phyloP scores from a whole-genome alignment of 1,140 invertebrate species.

The Calephelis virginiensis region DNA sequence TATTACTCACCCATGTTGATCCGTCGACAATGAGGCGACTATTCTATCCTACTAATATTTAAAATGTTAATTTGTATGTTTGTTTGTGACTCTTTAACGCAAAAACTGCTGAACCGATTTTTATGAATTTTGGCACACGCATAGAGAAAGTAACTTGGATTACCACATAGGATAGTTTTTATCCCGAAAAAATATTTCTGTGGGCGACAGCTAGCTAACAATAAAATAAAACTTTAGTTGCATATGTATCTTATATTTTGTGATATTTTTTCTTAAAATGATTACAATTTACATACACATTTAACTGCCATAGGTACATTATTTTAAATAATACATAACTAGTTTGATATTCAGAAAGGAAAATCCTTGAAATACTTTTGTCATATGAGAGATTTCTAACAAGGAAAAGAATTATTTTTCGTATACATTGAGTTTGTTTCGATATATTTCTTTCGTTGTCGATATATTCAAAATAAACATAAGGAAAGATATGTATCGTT shows the following conservation, averaged over 20 bases:
- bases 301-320: slow-evolving; percentile 44
- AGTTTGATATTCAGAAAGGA: slow-evolving; percentile 57
- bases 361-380: slow-evolving; percentile 48
- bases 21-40: too few species aligned
- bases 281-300: slow-evolving; percentile 22
- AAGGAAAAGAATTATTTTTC: slow-evolving; percentile 50
- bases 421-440: slow-evolving; percentile 61
- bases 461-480: slow-evolving; percentile 34
- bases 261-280: slow-evolving; percentile 23
- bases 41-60: too few species aligned
- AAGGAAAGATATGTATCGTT: slow-evolving; percentile 66
- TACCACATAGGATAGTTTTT: too few species aligned
- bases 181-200: too few species aligned
- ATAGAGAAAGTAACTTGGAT: too few species aligned
- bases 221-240: slow-evolving; percentile 19
- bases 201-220: too few species aligned
- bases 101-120: too few species aligned
- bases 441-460: slow-evolving; percentile 59
- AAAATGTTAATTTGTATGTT: too few species aligned
- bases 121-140: too few species aligned
- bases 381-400: slow-evolving; percentile 43
- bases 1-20: too few species aligned
- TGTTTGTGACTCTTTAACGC: too few species aligned
- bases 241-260: slow-evolving; percentile 21
- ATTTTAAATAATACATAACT: slow-evolving; percentile 67